phyloP scores from a whole-genome alignment of 2,113 vertebrate genomes.

The Gymnarchus niloticus region DNA sequence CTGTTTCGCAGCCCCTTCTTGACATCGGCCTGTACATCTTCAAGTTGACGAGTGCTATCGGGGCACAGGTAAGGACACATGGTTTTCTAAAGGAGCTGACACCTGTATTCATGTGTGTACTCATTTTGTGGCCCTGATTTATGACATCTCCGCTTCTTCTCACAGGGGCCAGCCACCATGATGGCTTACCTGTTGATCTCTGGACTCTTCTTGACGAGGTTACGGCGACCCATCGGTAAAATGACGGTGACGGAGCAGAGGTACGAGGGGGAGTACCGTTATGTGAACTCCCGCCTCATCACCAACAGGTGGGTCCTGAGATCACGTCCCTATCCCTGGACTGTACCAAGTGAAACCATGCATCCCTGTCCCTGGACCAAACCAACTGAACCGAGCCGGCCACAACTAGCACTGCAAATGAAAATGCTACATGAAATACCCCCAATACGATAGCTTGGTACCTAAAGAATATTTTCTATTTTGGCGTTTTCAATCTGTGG shows the following conservation, averaged over 20 bases:
- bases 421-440: too few species aligned
- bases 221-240: slow-evolving; percentile 92
- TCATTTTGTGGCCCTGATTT: background rate
- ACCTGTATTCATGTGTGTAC: background rate
- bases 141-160: background rate
- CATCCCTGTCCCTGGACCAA: background rate
- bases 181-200: slow-evolving; percentile 93
- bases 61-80: slow-evolving; percentile 76
- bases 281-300: slow-evolving; percentile 92
- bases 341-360: background rate
- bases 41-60: slow-evolving; percentile 92
- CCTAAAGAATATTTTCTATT: too few species aligned
- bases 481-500: background rate
- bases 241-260: slow-evolving; percentile 92
- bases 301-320: slow-evolving; percentile 79
- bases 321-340: background rate
- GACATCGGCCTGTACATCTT: slow-evolving; percentile 96
- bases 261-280: slow-evolving; percentile 95
- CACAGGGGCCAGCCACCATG: slow-evolving; percentile 82
- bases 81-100: background rate
- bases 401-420: background rate
- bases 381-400: background rate
- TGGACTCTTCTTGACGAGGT: slow-evolving; percentile 84
- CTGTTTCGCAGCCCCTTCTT: slow-evolving; percentile 75
- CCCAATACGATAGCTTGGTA: too few species aligned